These are phyloP conservation scores for Pantherophis vulpinus DNA, from an alignment of 2,797 vertebrate species.

Conservation along the genomic window DNA sequence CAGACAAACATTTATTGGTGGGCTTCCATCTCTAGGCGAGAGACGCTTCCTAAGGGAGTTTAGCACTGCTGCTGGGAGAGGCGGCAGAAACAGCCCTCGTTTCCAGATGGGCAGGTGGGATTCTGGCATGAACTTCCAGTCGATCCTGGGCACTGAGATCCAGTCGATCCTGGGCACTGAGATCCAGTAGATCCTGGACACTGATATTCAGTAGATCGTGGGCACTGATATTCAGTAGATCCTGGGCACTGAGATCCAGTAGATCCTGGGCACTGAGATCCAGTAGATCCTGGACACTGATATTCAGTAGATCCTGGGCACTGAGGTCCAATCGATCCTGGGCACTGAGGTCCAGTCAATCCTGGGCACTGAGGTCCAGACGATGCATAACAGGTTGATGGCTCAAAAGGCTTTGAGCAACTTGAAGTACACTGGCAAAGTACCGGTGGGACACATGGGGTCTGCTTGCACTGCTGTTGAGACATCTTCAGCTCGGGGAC, in stretches of 20 bases:
- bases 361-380: neutral
- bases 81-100: accelerated
- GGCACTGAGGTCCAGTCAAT: neutral
- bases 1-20: constrained; percentile 8
- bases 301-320: neutral
- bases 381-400: neutral
- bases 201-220: no score
- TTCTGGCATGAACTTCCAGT: neutral
- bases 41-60: neutral
- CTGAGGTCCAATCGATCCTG: neutral
- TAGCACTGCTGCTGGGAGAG: neutral
- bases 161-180: neutral
- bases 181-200: neutral
- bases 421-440: neutral
- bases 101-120: neutral
- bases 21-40: neutral
- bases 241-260: no score
- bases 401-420: neutral
- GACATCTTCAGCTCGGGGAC: neutral
- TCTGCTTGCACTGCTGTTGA: neutral
- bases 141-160: neutral
- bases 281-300: neutral
- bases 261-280: neutral
- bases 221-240: no score
- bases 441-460: neutral